Evolutionary conservation across 2,888 invertebrate genomes (phyloP), one percentile per base, ranked within the genome.

Genomic region (Ecliptopera silaceata): DNA sequence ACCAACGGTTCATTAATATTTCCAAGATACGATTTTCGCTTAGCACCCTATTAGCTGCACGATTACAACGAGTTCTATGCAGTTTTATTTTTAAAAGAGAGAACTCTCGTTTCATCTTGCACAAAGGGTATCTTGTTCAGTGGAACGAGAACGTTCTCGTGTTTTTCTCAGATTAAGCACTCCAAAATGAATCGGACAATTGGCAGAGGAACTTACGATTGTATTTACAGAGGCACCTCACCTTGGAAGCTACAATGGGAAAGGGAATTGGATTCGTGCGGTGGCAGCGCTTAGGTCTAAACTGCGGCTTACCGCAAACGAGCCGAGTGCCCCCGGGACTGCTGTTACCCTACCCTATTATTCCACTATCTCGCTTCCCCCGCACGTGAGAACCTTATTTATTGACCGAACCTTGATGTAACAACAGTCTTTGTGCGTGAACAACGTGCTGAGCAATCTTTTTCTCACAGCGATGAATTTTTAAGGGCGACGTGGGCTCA

Each of bases 301-400:
- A 74, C 75, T 75, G 76, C 69, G 78, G 80, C 70, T 74, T 66
- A 72, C 81, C 79, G 72, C 79, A 75, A 71, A 68, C 74, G 68
- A 80, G 70, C 69, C 68, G 64, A 76, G 71, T 68, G 70, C 78
- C 75, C 68, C 41, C 61, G 79, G 77, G 79, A 80, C 66, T 71
- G 65, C 62, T 65, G 75, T 77, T 75, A 78, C 75, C 65, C 72
- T 72, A 71, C 71, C 70, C 78, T 75, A 80, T 83, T 84, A 86
- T 83, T 80, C 75, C 70, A 77, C 77, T 77, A 80, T 80, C 72
- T 75, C 69, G 70, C 71, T 75, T 75, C 70, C 64, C 64, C 61
- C 68, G 74, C 73, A 81, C 80, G 77, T 81, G 79, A 77, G 72
- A 66, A 66, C 70, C 64, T 77, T 80, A 80, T 82, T 83, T 83